A percentile compares a stretch with the other conserved stretches of the same genome.
phyloP scores from a whole-genome alignment of 2,888 invertebrate species.

The Dynastes tityus region DNA sequence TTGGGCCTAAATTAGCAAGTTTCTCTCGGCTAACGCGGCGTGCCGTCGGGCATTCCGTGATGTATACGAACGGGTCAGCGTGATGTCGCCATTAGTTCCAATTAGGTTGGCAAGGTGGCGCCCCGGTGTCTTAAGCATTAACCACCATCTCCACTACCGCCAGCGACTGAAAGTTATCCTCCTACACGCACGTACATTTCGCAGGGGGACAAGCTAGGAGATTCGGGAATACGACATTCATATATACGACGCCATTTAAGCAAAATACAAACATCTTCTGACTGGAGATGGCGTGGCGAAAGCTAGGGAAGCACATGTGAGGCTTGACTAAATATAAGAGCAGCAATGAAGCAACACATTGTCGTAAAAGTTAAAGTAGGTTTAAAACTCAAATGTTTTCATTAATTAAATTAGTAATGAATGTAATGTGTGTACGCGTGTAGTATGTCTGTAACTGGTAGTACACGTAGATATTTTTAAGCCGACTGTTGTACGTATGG shows the following conservation, averaged over 20 bases:
- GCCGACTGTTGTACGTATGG: background rate
- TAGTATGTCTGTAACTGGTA: background rate
- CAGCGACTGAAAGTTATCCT: constrained; percentile 22
- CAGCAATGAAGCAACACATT: background rate
- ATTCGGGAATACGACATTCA: background rate
- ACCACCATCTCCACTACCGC: constrained; percentile 9
- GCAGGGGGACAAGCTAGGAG: background rate
- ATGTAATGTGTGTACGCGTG: background rate
- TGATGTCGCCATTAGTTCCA: constrained; percentile 67
- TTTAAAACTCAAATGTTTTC: constrained; percentile 10
- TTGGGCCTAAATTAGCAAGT: constrained; percentile 67
- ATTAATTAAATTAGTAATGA: background rate
- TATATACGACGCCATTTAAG: background rate
- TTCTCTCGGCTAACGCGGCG: constrained; percentile 55
- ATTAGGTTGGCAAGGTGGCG: constrained; percentile 66
- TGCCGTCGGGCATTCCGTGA: constrained; percentile 62
- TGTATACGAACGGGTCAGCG: constrained; percentile 66
- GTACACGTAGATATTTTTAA: background rate
- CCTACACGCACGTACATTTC: background rate
- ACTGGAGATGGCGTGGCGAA: too few relatives aligned
- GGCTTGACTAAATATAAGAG: too few relatives aligned
- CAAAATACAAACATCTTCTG: background rate
- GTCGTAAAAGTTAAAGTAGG: constrained; percentile 6
- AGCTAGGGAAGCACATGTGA: too few relatives aligned
- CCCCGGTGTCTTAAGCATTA: constrained; percentile 53